phyloP scores from a whole-genome alignment of 2,113 vertebrate genomes.

The Scophthalmus maximus region DNA sequence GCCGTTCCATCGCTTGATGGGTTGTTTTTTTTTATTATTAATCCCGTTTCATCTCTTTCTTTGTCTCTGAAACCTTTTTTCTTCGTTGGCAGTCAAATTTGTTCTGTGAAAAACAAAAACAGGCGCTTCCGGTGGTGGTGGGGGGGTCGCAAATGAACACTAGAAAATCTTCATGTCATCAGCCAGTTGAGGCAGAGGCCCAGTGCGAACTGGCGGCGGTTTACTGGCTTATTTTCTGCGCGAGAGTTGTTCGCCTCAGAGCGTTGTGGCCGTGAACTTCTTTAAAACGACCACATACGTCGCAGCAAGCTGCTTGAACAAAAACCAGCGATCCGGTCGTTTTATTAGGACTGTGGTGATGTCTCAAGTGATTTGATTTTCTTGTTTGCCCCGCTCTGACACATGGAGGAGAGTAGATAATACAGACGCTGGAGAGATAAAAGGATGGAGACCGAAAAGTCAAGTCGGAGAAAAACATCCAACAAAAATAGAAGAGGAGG shows the following conservation, averaged over 20 bases:
- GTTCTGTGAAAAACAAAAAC: constrained; percentile 25
- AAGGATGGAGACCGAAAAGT: neutral
- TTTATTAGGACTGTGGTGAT: neutral
- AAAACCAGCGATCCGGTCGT: too few relatives aligned
- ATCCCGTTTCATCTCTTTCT: constrained; percentile 12
- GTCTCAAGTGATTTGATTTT: constrained; percentile 11
- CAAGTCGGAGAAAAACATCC: neutral
- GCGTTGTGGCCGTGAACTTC: too few relatives aligned
- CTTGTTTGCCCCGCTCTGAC: neutral
- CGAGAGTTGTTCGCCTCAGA: too few relatives aligned
- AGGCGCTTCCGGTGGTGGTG: too few relatives aligned
- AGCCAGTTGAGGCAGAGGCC: constrained; percentile 1
- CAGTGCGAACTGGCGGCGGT: neutral
- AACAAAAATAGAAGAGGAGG: neutral
- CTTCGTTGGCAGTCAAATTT: constrained; percentile 5
- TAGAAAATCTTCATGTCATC: constrained; percentile 16
- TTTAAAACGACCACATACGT: too few relatives aligned
- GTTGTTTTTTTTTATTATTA: constrained; percentile 2
- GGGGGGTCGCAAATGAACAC: constrained; percentile 15
- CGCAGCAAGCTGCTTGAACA: too few relatives aligned
- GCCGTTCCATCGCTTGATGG: neutral
- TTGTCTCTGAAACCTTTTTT: constrained; percentile 1
- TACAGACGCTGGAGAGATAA: too few relatives aligned
- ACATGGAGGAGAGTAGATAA: neutral
- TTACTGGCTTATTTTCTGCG: constrained; percentile 12